Percentiles rank a stretch among this genome's conserved stretches.
Evolutionary conservation across 30 jellyfish, hydroid and myxozoan genomes (phyloP).

Genomic region (Mastigias papua): DNA sequence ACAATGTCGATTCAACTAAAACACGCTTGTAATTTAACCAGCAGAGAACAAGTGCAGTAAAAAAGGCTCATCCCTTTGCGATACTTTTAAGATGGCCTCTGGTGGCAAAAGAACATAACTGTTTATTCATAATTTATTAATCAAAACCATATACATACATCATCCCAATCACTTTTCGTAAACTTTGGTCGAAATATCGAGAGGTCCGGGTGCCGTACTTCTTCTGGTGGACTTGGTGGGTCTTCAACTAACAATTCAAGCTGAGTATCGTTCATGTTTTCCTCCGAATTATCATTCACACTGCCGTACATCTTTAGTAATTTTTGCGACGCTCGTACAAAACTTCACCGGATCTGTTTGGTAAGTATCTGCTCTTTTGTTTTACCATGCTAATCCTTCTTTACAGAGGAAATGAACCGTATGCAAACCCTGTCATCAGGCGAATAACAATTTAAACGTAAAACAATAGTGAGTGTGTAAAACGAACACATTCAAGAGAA

Average conservation of each 20-base stretch:
- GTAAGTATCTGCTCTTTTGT: neutral
- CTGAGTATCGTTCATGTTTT: neutral
- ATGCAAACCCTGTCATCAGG: neutral
- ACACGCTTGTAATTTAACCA: no score
- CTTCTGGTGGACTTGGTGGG: neutral
- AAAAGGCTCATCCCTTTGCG: no score
- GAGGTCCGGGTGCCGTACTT: neutral
- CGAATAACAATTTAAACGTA: no score
- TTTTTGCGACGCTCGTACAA: neutral
- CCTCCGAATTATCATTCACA: neutral
- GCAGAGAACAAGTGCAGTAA: no score
- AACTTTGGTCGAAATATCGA: constrained; percentile 1
- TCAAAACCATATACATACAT: neutral
- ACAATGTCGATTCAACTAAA: no score
- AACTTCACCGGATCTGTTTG: neutral
- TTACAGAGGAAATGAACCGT: neutral
- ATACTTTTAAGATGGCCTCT: no score
- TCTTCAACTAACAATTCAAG: neutral
- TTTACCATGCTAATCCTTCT: neutral
- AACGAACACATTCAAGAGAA: no score
- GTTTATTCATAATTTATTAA: no score
- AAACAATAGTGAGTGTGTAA: no score
- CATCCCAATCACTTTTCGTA: neutral
- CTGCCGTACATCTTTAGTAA: neutral
- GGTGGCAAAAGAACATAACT: no score